These are phyloP conservation scores for Pseudopodoces humilis DNA, from an alignment of 2,113 vertebrate species.

Conservation along the genomic window DNA sequence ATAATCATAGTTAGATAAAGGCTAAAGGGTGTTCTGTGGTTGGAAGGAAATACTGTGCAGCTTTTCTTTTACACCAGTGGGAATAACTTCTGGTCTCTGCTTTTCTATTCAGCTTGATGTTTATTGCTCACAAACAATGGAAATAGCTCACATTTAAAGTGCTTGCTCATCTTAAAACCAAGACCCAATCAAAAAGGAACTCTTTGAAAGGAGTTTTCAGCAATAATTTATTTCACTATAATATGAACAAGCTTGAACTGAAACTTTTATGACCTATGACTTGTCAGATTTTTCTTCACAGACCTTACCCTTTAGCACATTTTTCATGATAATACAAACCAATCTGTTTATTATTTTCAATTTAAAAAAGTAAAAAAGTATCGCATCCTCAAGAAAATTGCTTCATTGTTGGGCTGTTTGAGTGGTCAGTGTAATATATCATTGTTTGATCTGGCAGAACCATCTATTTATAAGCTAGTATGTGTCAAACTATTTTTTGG, in stretches of 20 bases:
- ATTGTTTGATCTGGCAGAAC: conserved; percentile 70
- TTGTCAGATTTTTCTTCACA: conserved; percentile 64
- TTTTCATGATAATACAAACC: conserved; percentile 58
- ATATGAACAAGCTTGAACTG: conserved; percentile 55
- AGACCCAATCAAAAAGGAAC: conserved; percentile 21
- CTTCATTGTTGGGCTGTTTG: conserved; percentile 49
- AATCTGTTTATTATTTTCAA: conserved; percentile 68
- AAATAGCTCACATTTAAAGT: conserved; percentile 10
- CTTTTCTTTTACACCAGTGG: neutral
- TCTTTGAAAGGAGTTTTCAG: conserved; percentile 59
- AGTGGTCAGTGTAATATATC: conserved; percentile 66
- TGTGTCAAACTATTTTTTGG: conserved; percentile 68
- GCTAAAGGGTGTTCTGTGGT: neutral
- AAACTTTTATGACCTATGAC: conserved; percentile 62
- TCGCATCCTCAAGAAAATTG: conserved; percentile 57
- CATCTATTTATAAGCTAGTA: conserved; percentile 67
- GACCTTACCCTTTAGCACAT: conserved; percentile 54
- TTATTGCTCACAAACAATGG: conserved; percentile 44
- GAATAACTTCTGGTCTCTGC: neutral
- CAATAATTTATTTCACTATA: conserved; percentile 61
- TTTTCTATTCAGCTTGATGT: conserved; percentile 20
- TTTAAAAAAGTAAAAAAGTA: conserved; percentile 30
- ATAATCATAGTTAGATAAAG: neutral
- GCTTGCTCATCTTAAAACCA: conserved; percentile 40
- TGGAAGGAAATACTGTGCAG: neutral